Base-by-base conservation (phyloP, 1,140 invertebrate species). In the Trypoxylus dichotomus region DNA sequence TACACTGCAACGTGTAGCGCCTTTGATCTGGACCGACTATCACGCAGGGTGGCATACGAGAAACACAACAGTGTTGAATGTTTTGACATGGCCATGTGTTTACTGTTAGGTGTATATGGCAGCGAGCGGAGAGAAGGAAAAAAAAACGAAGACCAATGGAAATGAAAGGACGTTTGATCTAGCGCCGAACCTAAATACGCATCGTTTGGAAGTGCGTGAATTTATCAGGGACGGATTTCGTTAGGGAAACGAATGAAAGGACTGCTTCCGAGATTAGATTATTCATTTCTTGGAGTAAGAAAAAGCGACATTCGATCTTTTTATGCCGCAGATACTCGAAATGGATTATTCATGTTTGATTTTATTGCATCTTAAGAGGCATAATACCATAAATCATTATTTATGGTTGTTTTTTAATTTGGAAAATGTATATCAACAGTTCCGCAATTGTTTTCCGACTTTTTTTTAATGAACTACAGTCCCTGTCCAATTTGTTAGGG, bases 31-130 rank as follows among this genome's bases (percentile, higher is more conserved):
- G 60, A 63, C 60, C 60, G 60, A 63, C 60, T 63, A 63, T 63
- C 60, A 63, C 21, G 71, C 71, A 73, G 71, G 71, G 71, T 73
- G 71, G 71, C 71, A 42, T 42, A 42, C 71, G 37, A 42, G 37
- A 73, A 73, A 32, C 29, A 73, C 71, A 42, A 42, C 71, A 42
- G 71, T 73, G 71, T 73, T 73, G 71, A 73, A 73, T 73, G 71
- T 73, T 73, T 73, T 73, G 71, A 73, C 71, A 73, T 42, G 71
- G 71, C 71, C 71, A 73, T 73, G 71, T 73, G 71, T 73, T 73
- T 73, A 73, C 27, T 73, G 71, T 73, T 73, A 73, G 27, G 27
- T 42, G 71, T 73, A 29, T 68, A 24, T 63, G 60, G 60, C 60
- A 63, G 60, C 60, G 21, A 63, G 60, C 60, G 19, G 24, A 24